Evolutionary conservation across 2,113 vertebrate genomes (phyloP), one percentile per base, ranked within the genome.

Genomic region (Hymenochirus boettgeri): DNA sequence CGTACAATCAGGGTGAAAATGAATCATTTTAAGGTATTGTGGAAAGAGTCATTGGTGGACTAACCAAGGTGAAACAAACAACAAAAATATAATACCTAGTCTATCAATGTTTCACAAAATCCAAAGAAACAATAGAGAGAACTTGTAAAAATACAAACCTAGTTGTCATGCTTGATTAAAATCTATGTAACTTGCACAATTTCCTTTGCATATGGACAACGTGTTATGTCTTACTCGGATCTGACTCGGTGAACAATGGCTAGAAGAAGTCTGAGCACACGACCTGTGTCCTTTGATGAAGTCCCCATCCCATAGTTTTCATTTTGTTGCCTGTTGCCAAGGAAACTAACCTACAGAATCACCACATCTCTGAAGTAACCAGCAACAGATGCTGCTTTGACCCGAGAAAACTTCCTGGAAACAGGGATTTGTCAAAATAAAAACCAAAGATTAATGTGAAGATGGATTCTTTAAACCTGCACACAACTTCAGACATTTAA

Each of bases 391-490:
- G 92, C 88, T 73, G 82, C 69, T 65, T 80, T 92, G 91, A 94
- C 91, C 92, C 90, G 86, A 90, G 87, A 83, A 82, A n/a, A 83
- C 91, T 94, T 93, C 91, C 92, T 92, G 92, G 86, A 93, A 94
- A 92, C 79, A 74, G 77, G 82, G 88, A 92, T 92, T 92, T 93
- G 91, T 94, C 91, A 93, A 91, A 91, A 90, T 88, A 88, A 85
- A 87, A 88, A 86, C 74, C 85, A 85, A 86, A 90, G 86, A 91
- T 88, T 88, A 89, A 90, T 90, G 85, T 74, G 82, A 83, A 79
- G 81, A 81, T 78, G 74, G 77, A 57, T 74, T 59, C 69, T 75
- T 73, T 59, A 56, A 71, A 73, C 70, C 57, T 70, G 21, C 59
- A 1, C 23, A 47, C 5, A 54, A 71, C 63, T 54, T 53, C 4